Percentiles rank a stretch among this genome's conserved stretches.
phyloP scores from a whole-genome alignment of 2,888 invertebrate species.

The Harpagoxenus sublaevis region DNA sequence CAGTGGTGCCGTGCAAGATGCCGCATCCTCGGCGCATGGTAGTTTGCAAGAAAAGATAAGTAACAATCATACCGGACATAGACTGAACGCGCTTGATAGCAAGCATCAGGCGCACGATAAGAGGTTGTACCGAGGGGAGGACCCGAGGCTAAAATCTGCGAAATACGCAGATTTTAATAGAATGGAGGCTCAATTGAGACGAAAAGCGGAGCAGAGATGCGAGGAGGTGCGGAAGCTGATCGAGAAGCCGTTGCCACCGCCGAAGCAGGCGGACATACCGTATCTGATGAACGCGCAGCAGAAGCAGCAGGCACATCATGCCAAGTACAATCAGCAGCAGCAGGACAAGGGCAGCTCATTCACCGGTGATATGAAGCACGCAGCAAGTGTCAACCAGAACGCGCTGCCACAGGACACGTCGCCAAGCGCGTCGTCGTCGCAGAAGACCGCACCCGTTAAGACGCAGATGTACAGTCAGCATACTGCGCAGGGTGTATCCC shows the following conservation, averaged over 20 bases:
- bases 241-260: conserved; percentile 82
- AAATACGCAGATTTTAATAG: conserved; percentile 78
- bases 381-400: conserved; percentile 50
- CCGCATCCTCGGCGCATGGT: conserved; percentile 59
- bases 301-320: conserved; percentile 80
- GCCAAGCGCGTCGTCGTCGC: conserved; percentile 62
- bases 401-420: conserved; percentile 73
- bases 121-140: conserved; percentile 73
- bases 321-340: conserved; percentile 76
- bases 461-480: conserved; percentile 64
- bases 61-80: conserved; percentile 76
- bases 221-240: conserved; percentile 84
- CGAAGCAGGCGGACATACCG: conserved; percentile 79
- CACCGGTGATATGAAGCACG: conserved; percentile 57
- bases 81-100: conserved; percentile 68
- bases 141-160: conserved; percentile 75
- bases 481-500: conserved; percentile 74
- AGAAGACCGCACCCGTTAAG: conserved; percentile 63
- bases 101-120: conserved; percentile 78
- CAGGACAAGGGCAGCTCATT: conserved; percentile 62
- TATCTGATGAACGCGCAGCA: conserved; percentile 78
- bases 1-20: conserved; percentile 61
- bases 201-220: conserved; percentile 80
- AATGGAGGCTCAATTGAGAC: conserved; percentile 72
- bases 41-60: conserved; percentile 77